Percentiles rank a stretch among this genome's conserved stretches.
phyloP scores from a whole-genome alignment of 2,113 vertebrate species.

The Crotalus helleri region DNA sequence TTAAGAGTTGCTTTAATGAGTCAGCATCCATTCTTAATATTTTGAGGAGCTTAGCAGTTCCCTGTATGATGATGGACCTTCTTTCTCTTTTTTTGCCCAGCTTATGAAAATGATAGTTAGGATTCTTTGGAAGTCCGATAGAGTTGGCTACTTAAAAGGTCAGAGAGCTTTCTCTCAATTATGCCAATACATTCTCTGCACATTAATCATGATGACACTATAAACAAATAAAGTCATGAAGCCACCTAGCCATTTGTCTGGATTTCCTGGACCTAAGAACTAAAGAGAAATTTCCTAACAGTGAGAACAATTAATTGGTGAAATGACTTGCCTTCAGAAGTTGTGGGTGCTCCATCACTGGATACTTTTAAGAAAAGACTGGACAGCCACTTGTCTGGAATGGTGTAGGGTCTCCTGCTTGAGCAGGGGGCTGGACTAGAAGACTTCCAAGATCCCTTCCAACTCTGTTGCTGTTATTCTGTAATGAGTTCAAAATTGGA shows the following conservation, averaged over 20 bases:
- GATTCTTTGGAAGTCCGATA: neutral
- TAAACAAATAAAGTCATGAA: neutral
- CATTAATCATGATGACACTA: neutral
- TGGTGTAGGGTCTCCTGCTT: neutral
- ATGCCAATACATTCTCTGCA: neutral
- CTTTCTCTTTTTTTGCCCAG: neutral
- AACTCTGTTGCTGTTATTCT: neutral
- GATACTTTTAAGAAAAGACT: neutral
- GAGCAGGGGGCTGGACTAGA: neutral
- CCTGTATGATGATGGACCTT: neutral
- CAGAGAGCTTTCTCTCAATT: neutral
- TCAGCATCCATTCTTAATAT: neutral
- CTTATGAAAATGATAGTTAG: neutral
- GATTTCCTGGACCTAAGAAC: neutral
- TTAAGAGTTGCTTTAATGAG: neutral
- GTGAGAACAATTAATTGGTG: neutral
- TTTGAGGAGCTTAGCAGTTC: neutral
- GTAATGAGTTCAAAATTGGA: neutral
- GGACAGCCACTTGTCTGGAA: neutral
- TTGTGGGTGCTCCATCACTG: neutral
- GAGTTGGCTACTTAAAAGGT: neutral
- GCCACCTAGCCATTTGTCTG: neutral
- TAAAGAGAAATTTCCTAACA: neutral
- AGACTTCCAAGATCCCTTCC: neutral
- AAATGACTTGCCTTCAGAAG: neutral